Evolutionary conservation across 2,888 invertebrate genomes (phyloP), one percentile per base, ranked within the genome.

Genomic region (Phytoseiulus persimilis): DNA sequence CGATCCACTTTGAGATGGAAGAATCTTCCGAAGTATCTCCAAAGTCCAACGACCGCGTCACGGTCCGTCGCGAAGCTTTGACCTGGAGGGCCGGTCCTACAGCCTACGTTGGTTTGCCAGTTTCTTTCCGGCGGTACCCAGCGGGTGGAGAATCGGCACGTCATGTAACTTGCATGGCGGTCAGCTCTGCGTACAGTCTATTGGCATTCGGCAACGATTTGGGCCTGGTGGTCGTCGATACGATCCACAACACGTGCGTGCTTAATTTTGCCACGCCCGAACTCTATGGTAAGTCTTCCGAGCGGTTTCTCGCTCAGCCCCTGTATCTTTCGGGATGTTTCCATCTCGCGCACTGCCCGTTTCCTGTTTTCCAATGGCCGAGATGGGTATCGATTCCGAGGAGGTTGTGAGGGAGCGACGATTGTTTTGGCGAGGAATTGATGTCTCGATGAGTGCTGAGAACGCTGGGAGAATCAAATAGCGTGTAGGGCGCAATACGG

Each of bases 141-240:
- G 87, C 39, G n/a, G 45, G 45, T 45, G 87, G 39, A 33, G 87
- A 87, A 28, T 87, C 87, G 32, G 87, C 87, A 6, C 87, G 87
- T 45, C 87, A 32, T 33, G 87, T 87, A 0, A 87, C 87, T 31
- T 87, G 87, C 33, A 87, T 87, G 87, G 87, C 87, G 39, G 87
- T 87, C 87, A 87, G 87, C 39, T 87, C 87, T 31, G 87, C 87
- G 39, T 87, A 32, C 33, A 87, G 33, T 32, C 87, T 87, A 93
- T 95, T 99, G 95, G 97, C 98, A 92, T 98, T 98, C 94, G 98
- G 98, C 92, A 98, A 97, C 93, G 98, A 98, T 94, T 95, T 96
- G 92, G 98, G 98, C 92, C 94, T 99, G 93, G 97, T 97, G 93
- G 95, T 99, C 93, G 95, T 98, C 92, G 99, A 99, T 94, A 95